Evolutionary conservation across 2,888 invertebrate species (phyloP).

Genomic region (Aelia acuminata): DNA sequence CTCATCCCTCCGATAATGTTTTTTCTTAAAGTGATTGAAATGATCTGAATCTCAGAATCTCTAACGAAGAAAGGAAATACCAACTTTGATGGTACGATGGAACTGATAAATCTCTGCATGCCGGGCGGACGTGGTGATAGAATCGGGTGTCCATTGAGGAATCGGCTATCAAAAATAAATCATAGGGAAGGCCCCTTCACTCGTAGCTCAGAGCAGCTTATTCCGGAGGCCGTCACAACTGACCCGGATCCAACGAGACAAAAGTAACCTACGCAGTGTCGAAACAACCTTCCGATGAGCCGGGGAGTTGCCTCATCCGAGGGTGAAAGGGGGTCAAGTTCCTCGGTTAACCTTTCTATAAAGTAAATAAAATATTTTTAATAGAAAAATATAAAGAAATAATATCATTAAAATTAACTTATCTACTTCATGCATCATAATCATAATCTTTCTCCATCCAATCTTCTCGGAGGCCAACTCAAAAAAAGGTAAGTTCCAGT

Average conservation of each 20-base stretch:
- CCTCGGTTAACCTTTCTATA: not conserved
- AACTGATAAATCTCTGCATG: not conserved
- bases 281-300: slow-evolving; percentile 42
- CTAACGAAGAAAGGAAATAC: not conserved
- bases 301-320: slow-evolving; percentile 20
- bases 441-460: too few relatives aligned
- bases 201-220: slow-evolving; percentile 4
- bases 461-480: too few relatives aligned
- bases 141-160: slow-evolving; percentile 46
- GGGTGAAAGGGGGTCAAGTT: slow-evolving; percentile 49
- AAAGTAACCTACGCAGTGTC: slow-evolving; percentile 44
- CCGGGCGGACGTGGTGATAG: slow-evolving; percentile 34
- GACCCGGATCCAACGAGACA: slow-evolving; percentile 43
- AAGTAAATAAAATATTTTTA: not conserved
- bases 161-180: slow-evolving; percentile 38
- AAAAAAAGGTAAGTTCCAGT: too few relatives aligned
- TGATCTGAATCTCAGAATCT: not conserved
- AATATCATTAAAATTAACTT: too few relatives aligned
- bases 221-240: slow-evolving; percentile 47
- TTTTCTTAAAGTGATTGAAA: not conserved
- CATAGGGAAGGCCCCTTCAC: slow-evolving; percentile 37
- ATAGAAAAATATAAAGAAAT: too few relatives aligned
- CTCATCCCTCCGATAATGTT: not conserved
- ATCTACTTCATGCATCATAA: too few relatives aligned
- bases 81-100: not conserved